Evolutionary conservation across 1,140 invertebrate species (phyloP).

Genomic region (Trachymyrmex cornetzi): DNA sequence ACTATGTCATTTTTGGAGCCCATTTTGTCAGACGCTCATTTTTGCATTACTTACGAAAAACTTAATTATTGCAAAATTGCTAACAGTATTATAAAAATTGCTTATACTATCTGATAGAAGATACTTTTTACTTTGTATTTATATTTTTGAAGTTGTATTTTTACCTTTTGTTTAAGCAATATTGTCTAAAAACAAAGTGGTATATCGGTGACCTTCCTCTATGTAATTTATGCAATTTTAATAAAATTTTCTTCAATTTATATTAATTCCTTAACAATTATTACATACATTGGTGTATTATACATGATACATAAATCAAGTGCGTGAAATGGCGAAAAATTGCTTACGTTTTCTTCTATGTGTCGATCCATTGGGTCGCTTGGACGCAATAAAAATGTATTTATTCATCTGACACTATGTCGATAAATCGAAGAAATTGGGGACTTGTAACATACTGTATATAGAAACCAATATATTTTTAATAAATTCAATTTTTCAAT

Average conservation of each 20-base stretch:
- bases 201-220: too few relatives aligned
- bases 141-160: too few relatives aligned
- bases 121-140: too few relatives aligned
- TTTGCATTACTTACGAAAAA: too few relatives aligned
- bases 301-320: constrained; percentile 53
- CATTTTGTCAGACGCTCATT: too few relatives aligned
- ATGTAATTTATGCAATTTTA: background rate
- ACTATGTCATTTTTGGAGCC: too few relatives aligned
- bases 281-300: background rate
- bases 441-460: background rate
- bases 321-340: constrained; percentile 56
- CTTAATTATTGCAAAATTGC: too few relatives aligned
- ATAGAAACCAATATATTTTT: constrained; percentile 5
- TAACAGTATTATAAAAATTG: too few relatives aligned
- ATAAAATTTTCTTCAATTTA: background rate
- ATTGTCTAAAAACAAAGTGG: too few relatives aligned
- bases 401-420: constrained; percentile 5
- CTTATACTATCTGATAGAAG: too few relatives aligned
- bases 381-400: constrained; percentile 13
- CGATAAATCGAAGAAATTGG: constrained; percentile 33
- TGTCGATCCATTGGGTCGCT: constrained; percentile 1
- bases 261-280: constrained; percentile 25
- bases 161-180: too few relatives aligned
- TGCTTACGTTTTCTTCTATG: constrained; percentile 24
- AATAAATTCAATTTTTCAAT: constrained; percentile 8